Base-by-base conservation (phyloP, 2,888 invertebrate genomes). In the Patella ulyssiponensis region DNA sequence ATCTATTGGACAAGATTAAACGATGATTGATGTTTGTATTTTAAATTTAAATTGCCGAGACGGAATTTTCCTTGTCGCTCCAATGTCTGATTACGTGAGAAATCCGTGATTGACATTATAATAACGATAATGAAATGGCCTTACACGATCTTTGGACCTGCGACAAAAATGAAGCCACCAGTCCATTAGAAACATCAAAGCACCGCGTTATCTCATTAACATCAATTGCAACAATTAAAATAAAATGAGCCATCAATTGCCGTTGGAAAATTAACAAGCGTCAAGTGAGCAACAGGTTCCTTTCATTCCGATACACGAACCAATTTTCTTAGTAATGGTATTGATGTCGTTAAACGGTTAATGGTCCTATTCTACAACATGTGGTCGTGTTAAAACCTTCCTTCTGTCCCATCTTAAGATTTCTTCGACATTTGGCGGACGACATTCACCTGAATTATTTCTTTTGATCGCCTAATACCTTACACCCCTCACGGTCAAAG, bases 381-480 rank as follows among this genome's bases (percentile, higher is more conserved):
- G 11, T 23, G 20, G 64, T 23, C 64, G 11, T 64, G 44, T 44
- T 44, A 44, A 44, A 44, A 44, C 23, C 11, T 9, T 23, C 64
- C 64, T 64, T 64, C 64, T 64, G 64, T 64, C 64, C 23, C 23
- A 23, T 64, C 64, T 64, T 64, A 64, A 64, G 20, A 64, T 64
- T 64, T 23, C 20, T 64, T 12, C 64, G 64, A 64, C 64, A 64
- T 64, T 64, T 64, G 64, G 64, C 23, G 20, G 3, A 23, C 64
- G 64, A 20, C 20, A 64, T 64, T 20, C 23, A 64, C 64, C 64
- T 64, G 9, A 64, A 23, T 64, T 23, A 64, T 23, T 11, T n/a
- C 64, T 23, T 64, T 64, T 64, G 20, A 64, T 64, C 64, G 20
- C 9, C 12, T 23, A 11, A 20, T 23, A 64, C 20, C 23, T 11